Base-by-base conservation (phyloP, 53 echinoderm and acorn worm genomes). In the Astropecten irregularis region DNA sequence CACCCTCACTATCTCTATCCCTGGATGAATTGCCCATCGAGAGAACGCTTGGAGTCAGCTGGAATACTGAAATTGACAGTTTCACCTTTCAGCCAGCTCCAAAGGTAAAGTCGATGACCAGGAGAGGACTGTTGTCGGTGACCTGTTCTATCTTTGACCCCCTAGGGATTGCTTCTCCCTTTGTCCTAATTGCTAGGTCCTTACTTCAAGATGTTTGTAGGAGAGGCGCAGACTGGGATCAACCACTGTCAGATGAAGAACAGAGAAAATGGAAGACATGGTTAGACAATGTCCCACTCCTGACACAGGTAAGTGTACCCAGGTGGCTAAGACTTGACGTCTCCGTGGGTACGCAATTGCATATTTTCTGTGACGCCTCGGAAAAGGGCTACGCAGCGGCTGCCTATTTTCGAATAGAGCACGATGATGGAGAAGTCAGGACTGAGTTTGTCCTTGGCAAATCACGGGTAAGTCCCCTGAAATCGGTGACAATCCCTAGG, bases 301-400 rank as follows among this genome's bases (percentile, higher is more conserved):
- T 88, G 37, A 47, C 83, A 64, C 83, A 84, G 40, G 73, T 83
- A 51, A 84, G 63, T 48, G 73, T 88, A 37, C 89, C 89, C 56
- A 71, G 89, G 54, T 88, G 83, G 82, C 18, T 88, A 1, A 70
- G 66, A 65, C 66, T 36, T 63, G 9, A 2, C 49, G 0, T 0
- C 31, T 0, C 70, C 6, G 46, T 16, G 6, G 70, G 19, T 35
- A 31, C 18, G 22, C 39, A 69, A 29, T 11, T 42, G 42, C 42
- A 42, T 11, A 42, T 42, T 42, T 42, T 11, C 42, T 42, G 42
- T 11, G 40, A 40, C 40, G 79, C 79, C 27, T 37, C 61, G 3
- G 79, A 77, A 22, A 50, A 9, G 48, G 79, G 79, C n/a, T 77
- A 77, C 20, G 79, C 79, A 59, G 79, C 79, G 3, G 58, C 25